Base-by-base conservation (phyloP, 2,888 invertebrate genomes). In the Caenorhabditis japonica region DNA sequence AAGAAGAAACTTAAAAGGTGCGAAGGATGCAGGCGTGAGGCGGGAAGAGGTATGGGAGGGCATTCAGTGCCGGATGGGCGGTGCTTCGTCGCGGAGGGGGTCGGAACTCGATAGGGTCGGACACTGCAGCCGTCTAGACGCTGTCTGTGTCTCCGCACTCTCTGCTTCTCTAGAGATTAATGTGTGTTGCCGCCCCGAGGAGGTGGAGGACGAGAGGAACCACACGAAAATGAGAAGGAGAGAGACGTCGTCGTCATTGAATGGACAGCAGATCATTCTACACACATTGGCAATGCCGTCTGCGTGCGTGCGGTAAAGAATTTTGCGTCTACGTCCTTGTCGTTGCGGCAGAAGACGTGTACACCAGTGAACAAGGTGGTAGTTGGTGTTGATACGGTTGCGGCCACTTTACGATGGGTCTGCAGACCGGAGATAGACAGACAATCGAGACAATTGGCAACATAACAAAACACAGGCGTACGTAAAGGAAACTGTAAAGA, bases 71-170 rank as follows among this genome's bases (percentile, higher is more conserved):
- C 41, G 64, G 53, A 46, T 55, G 55, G 64, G 64, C 64, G 64
- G 64, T 56, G 64, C 64, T 56, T 49, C 17, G n/a, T n/a, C n/a
- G n/a, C n/a, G 47, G n/a, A 34, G 44, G 61, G 64, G 55, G 64
- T 64, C 55, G 64, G 64, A 64, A 64, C 64, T 64, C 64, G 64
- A 64, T 55, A 64, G 64, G 64, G 64, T 55, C 49, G 55, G 47
- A 49, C 55, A 64, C 55, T 56, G 55, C 64, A 56, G 64, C 64
- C 55, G 64, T 64, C 64, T 64, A 64, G 64, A 64, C 64, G 34
- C 21, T 56, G 47, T 55, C 64, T 64, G 56, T 41, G 56, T 64
- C 64, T 55, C 39, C 7, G 4, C 38, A 30, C 4, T 34, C 27
- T 46, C 55, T n/a, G n/a, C n/a, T 36, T 38, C 46, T 39, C 53